These are phyloP conservation scores for Microhierax caerulescens DNA, from an alignment of 2,797 vertebrate genomes.

Conservation along the genomic window DNA sequence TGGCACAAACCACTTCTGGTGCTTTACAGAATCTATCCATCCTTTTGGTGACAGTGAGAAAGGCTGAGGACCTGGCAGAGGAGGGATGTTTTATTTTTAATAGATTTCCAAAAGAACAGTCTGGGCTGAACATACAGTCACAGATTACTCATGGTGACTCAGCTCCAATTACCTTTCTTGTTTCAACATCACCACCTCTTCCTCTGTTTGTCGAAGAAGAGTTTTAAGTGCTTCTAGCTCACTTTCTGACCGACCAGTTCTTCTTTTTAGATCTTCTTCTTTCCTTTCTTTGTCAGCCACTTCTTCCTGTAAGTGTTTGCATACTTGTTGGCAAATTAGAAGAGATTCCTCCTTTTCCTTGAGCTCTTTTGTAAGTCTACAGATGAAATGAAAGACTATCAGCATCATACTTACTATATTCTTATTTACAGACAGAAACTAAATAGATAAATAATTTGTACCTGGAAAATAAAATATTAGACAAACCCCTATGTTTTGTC, in stretches of 20 bases:
- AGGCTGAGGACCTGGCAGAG: background rate
- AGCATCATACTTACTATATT: background rate
- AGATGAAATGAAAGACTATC: background rate
- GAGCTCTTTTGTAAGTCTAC: constrained; percentile 82
- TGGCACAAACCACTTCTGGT: background rate
- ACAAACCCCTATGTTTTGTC: background rate
- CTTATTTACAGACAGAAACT: background rate
- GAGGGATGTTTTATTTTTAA: background rate
- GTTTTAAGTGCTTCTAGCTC: constrained; percentile 77
- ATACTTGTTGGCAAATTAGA: constrained; percentile 81
- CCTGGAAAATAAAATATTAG: background rate
- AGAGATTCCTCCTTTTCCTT: constrained; percentile 83
- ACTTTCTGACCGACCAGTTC: constrained; percentile 69
- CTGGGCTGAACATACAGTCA: background rate
- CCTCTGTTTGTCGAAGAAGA: constrained; percentile 73
- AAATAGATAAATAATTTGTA: background rate
- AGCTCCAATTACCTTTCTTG: constrained; percentile 79
- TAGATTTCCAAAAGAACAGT: background rate
- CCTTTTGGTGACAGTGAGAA: background rate
- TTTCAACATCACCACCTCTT: constrained; percentile 77
- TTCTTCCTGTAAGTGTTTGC: constrained; percentile 82
- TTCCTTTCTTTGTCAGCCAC: constrained; percentile 78
- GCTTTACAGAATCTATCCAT: background rate
- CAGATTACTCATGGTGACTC: background rate
- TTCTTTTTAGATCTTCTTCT: constrained; percentile 79